Conservation (phyloP, 2,113 vertebrate genomes). For the Labeo rohita region DNA sequence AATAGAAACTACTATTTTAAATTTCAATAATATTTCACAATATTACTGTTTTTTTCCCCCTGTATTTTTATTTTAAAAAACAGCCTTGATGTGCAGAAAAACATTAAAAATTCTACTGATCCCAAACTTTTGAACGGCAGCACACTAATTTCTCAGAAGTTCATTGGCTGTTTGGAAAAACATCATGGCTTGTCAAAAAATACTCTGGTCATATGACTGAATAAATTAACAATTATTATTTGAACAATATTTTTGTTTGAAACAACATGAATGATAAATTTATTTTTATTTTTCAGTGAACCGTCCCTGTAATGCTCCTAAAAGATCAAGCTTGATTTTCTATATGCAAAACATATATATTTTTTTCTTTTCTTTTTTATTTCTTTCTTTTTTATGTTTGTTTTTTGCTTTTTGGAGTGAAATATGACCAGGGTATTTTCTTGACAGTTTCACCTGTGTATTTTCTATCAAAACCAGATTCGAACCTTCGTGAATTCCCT, state of each 20-base stretch:
- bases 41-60: too few relatives aligned
- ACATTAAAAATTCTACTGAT: too few relatives aligned
- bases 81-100: too few relatives aligned
- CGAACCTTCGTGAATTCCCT: constrained; percentile 22
- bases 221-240: too few relatives aligned
- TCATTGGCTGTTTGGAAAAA: background rate
- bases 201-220: background rate
- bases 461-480: constrained; percentile 9
- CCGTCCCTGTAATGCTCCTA: background rate
- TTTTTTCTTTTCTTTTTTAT: too few relatives aligned
- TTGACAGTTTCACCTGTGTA: background rate
- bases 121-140: too few relatives aligned
- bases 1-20: too few relatives aligned
- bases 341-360: background rate
- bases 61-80: too few relatives aligned
- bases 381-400: background rate
- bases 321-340: background rate
- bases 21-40: too few relatives aligned
- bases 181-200: background rate
- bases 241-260: too few relatives aligned
- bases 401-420: background rate
- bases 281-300: background rate
- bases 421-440: background rate
- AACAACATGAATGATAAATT: too few relatives aligned
- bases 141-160: background rate